Evolutionary conservation across 2,888 invertebrate species (phyloP), one percentile per base, ranked within the genome.

Genomic region (Drosophila leonis): DNA sequence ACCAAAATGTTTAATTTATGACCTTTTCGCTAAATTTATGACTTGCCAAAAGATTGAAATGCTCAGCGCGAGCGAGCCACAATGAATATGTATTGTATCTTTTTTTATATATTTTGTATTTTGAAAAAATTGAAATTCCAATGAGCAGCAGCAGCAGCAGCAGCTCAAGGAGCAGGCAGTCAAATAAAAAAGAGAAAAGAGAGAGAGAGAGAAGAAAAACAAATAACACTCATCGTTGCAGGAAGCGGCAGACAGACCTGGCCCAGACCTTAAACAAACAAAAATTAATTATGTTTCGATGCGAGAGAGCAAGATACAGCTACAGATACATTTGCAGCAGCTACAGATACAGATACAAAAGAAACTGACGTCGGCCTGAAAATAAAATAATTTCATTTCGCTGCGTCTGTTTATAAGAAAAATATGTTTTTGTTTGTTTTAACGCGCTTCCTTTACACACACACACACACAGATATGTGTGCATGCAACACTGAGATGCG

Each of bases 231-330:
- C 52, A 65, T 13, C 57, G 61, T 70, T 65, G 85, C 88, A 88
- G 85, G 79, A 88, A 84, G 73, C 81, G 75, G 59, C 72, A 77
- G 80, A 75, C 78, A 56, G 75, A 69, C 65, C 72, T 70, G 75
- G 68, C 69, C 63, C 82, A 77, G 83, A 83, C 89, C 85, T 87
- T 84, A 87, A 87, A 80, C 87, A 87, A 87, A 87, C 87, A 87
- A 72, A 88, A 87, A 87, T 89, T 87, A 87, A 87, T 89, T 87
- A 87, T 87, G 87, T 87, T 87, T 84, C 87, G 83, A 88, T 84
- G 82, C 69, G 75, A 72, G 74, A 65, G 61, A 54, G 59, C 64
- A 51, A 81, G 65, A 75, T 52, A 72, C 65, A 66, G 33, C 10
- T 10, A 62, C 52, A 71, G n/a, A 31, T 20, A 57, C 48, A 49